Percentiles rank a stretch among this genome's conserved stretches.
Conservation (phyloP, 2,797 vertebrate genomes). For the Catharus ustulatus region DNA sequence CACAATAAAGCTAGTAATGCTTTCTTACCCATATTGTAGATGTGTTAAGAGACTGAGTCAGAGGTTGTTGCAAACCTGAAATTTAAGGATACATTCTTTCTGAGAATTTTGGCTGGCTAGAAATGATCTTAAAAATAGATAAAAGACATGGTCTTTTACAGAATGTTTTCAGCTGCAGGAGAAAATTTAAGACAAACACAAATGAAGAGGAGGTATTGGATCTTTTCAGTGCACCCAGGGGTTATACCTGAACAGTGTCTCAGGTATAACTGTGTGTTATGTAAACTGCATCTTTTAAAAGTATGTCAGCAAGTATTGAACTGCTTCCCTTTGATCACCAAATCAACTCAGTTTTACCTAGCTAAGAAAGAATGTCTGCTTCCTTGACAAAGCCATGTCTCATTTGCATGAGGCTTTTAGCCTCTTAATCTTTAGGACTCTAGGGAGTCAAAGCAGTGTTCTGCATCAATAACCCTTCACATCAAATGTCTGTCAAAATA, state of each 20-base stretch:
- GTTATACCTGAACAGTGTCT: not conserved
- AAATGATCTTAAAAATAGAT: not conserved
- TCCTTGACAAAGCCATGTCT: not conserved
- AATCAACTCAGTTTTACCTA: not conserved
- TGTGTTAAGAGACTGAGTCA: not conserved
- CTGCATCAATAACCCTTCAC: slow-evolving; percentile 11
- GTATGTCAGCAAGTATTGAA: not conserved
- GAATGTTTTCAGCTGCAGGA: not conserved
- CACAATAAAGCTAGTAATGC: not conserved
- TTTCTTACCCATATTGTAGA: not conserved
- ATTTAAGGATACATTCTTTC: not conserved
- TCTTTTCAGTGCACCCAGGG: not conserved
- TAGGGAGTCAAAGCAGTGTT: slow-evolving; percentile 5
- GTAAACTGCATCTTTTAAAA: not conserved
- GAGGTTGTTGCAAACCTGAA: not conserved
- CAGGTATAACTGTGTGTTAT: not conserved
- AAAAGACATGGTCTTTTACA: not conserved
- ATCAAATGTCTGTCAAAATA: slow-evolving; percentile 4
- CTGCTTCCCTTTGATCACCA: not conserved
- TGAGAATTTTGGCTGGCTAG: not conserved
- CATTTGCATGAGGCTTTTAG: slow-evolving; percentile 22
- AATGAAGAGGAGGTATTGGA: not conserved
- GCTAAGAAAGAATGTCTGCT: not conserved
- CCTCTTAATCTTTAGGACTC: slow-evolving; percentile 36
- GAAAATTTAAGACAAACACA: not conserved